Percentiles rank a stretch among this genome's conserved stretches.
Conservation (phyloP, 2,888 invertebrate genomes). For the Quadriops clusia region DNA sequence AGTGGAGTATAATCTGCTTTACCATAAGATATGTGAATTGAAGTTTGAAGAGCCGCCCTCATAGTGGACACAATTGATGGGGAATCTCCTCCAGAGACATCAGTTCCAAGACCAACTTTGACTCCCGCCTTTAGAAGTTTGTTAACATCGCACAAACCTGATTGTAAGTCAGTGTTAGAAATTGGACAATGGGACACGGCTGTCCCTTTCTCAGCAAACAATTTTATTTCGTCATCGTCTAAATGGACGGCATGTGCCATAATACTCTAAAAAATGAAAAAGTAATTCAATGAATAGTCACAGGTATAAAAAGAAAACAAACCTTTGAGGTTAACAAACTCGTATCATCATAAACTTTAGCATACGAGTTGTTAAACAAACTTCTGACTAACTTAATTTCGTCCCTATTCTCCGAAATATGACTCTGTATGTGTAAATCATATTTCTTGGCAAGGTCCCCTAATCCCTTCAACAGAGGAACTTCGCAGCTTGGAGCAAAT, state of each 20-base stretch:
- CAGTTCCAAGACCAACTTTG: conserved; percentile 77
- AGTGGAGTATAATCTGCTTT: conserved; percentile 39
- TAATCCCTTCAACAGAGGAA: conserved; percentile 54
- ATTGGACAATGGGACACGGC: conserved; percentile 78
- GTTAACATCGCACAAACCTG: conserved; percentile 70
- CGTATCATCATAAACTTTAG: conserved; percentile 63
- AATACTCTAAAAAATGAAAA: conserved; percentile 52
- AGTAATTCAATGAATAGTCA: neutral
- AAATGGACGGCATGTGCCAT: conserved; percentile 78
- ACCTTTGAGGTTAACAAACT: conserved; percentile 66
- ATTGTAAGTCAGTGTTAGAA: conserved; percentile 69
- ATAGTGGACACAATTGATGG: conserved; percentile 66
- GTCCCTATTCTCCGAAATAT: conserved; percentile 67
- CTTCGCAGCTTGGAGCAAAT: conserved; percentile 71
- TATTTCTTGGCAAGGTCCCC: conserved; percentile 54
- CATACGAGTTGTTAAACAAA: conserved; percentile 51
- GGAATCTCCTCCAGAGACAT: conserved; percentile 73
- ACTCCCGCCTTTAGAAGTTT: conserved; percentile 50
- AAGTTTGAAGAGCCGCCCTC: conserved; percentile 59
- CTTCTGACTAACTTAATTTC: conserved; percentile 58
- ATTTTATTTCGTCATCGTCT: conserved; percentile 52
- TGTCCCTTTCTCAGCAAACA: conserved; percentile 49
- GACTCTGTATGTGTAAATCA: conserved; percentile 70
- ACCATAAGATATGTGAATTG: conserved; percentile 51
- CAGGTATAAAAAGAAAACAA: too few relatives aligned